These are phyloP conservation scores for Tor tambroides DNA, from an alignment of 2,113 vertebrate genomes.

Conservation along the genomic window DNA sequence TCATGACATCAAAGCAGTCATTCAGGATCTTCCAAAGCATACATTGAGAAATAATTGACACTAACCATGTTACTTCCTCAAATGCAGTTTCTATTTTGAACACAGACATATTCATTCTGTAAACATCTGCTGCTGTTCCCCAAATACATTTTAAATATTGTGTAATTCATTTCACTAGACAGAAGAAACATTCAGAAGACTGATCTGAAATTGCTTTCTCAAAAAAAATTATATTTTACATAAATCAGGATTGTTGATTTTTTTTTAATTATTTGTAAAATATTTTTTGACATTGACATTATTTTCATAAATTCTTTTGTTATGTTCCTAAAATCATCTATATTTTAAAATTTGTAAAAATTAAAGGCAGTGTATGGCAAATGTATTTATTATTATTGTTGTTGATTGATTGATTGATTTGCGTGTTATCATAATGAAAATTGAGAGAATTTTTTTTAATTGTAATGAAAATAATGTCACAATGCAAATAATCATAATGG, in stretches of 20 bases:
- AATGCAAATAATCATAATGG: neutral
- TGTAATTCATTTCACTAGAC: neutral
- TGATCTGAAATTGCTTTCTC: neutral
- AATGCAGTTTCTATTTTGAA: neutral
- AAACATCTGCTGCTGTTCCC: neutral
- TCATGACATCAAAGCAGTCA: neutral
- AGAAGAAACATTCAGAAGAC: neutral
- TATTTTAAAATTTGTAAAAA: neutral
- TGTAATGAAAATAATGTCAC: neutral
- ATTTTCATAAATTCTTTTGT: neutral
- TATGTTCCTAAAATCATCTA: neutral
- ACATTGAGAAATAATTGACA: neutral
- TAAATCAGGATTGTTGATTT: neutral
- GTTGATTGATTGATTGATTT: too few species aligned
- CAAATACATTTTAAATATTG: constrained; percentile 1
- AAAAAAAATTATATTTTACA: neutral
- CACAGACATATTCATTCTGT: neutral
- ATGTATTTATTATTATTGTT: too few species aligned
- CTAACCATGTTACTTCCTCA: neutral
- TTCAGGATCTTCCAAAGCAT: neutral
- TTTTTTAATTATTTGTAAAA: too few species aligned
- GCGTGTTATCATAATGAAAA: too few species aligned
- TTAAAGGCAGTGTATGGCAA: neutral
- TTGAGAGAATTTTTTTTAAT: too few species aligned
- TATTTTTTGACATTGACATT: neutral